Evolutionary conservation across 2,113 vertebrate genomes (phyloP).

Genomic region (Microcebus jonahi): DNA sequence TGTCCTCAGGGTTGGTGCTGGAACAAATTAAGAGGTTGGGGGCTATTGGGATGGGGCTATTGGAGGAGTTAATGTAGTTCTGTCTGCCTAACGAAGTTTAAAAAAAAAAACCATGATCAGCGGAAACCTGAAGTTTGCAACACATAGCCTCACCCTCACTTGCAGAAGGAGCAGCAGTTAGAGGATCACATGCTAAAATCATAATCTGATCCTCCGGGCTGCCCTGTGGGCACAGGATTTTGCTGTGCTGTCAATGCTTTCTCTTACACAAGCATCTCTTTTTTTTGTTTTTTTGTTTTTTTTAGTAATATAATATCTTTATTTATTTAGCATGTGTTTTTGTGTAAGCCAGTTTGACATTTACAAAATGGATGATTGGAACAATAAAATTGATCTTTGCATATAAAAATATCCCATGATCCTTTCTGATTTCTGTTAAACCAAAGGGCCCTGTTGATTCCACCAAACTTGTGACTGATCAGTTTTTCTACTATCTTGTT

Average conservation of each 20-base stretch:
- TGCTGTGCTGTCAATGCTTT: rapidly evolving
- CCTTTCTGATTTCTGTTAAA: slow-evolving; percentile 5
- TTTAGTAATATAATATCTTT: background rate
- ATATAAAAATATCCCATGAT: background rate
- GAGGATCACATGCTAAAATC: background rate
- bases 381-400: background rate
- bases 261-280: background rate
- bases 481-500: background rate
- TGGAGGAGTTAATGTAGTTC: background rate
- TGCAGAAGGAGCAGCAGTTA: background rate
- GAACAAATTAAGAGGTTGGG: background rate
- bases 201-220: background rate
- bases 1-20: background rate
- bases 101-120: background rate
- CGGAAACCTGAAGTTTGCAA: background rate
- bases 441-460: background rate
- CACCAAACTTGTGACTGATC: background rate
- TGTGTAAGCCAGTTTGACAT: background rate
- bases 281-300: background rate
- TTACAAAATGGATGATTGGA: background rate
- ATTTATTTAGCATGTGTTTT: background rate
- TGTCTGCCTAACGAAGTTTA: background rate
- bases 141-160: background rate
- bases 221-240: background rate
- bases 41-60: no score